Evolutionary conservation across 1,140 invertebrate genomes (phyloP), one percentile per base, ranked within the genome.

Genomic region (Lepidurus apus): DNA sequence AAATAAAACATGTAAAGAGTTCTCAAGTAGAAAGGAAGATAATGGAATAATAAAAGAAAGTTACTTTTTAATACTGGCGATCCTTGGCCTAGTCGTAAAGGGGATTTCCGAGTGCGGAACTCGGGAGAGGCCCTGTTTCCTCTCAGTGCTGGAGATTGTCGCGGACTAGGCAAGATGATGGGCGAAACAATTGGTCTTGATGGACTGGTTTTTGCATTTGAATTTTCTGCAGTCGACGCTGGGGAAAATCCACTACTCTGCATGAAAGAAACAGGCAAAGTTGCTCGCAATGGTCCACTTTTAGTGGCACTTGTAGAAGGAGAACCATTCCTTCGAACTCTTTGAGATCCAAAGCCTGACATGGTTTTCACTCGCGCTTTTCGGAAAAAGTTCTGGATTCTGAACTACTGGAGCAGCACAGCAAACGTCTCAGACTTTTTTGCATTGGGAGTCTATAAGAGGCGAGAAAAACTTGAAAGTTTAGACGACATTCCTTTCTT

Each of bases 321-420:
- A 24, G 81, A 82, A 43, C 77, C 80, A 80, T 79, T 82, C 45
- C 79, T 78, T 43, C 81, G 80, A 17, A 82, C 53, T 76, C 80
- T 80, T 45, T 81, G 81, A 44, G 81, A 78, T 80, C 75, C 75
- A n/a, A 44, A 26, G 24, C 47, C 47, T 47, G 75, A 65, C 53
- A 65, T 65, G n/a, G 53, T 65, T 65, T 65, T 21, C 17, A 13
- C 53, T 65, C 21, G 21, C 53, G 53, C 17, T 65, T 34, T 34
- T 34, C 1, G 4, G 34, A 34, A 34, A 34, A 34, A 34, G 34
- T 34, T 34, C 34, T 7, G 53, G 53, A 4, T 65, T 65, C 53
- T 9, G 17, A 7, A 13, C 53, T 65, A 17, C 8, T 65, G 17
- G 8, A 65, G 21, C 13, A 65, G 53, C 21, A 11, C 9, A 21